These are phyloP conservation scores for Archivesica marissinica DNA, from an alignment of 1,140 invertebrate genomes.

Conservation along the genomic window DNA sequence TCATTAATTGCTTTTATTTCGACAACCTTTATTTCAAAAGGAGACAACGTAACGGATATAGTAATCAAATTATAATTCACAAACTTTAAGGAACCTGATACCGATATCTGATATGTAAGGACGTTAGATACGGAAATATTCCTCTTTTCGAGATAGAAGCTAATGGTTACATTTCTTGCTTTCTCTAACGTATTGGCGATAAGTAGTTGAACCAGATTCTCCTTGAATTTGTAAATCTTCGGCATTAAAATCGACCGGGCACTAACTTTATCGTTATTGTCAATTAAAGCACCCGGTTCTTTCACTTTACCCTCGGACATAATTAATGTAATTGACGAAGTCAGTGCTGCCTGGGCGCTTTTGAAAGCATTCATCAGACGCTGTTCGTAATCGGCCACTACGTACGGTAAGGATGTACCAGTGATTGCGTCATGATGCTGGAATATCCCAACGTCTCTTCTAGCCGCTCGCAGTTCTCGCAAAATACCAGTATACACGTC, in stretches of 20 bases:
- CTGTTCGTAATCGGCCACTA: conserved; percentile 59
- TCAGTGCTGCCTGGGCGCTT: conserved; percentile 6
- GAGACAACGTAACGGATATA: conserved; percentile 14
- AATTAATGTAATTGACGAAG: background rate
- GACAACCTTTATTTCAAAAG: conserved; percentile 44
- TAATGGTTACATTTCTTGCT: conserved; percentile 19
- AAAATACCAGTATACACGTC: background rate
- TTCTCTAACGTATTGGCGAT: conserved; percentile 55
- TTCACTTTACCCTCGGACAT: conserved; percentile 27
- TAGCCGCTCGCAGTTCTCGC: conserved; percentile 19
- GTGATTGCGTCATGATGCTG: conserved; percentile 61
- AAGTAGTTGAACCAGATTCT: conserved; percentile 11
- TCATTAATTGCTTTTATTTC: background rate
- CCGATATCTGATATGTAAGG: background rate
- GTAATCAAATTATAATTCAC: conserved; percentile 2
- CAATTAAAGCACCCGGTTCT: background rate
- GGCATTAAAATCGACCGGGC: background rate
- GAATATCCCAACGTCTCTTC: conserved; percentile 50
- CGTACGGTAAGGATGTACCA: conserved; percentile 51
- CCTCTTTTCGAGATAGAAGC: conserved; percentile 9
- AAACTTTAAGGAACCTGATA: background rate
- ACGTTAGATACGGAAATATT: conserved; percentile 15
- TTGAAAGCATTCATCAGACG: conserved; percentile 24
- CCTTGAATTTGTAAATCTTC: background rate
- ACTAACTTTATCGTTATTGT: background rate